Percentiles rank a stretch among this genome's conserved stretches.
These are phyloP conservation scores for Betta splendens DNA, from an alignment of 2,797 vertebrate genomes.

Conservation along the genomic window DNA sequence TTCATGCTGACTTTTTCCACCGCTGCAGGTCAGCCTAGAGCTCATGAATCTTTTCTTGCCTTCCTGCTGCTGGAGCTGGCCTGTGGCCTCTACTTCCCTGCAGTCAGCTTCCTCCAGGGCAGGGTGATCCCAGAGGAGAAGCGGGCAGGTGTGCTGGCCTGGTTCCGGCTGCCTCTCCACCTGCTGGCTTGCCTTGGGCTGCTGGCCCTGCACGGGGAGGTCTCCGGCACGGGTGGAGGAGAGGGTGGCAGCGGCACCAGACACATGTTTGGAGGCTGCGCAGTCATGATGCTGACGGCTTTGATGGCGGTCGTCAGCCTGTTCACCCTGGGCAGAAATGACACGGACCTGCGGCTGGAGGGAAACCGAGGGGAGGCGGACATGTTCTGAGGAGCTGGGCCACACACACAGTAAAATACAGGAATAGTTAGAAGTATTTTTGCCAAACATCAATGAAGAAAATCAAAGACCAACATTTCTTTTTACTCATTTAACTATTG, in stretches of 20 bases:
- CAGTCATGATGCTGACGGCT: conserved; percentile 87
- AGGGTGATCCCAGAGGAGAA: conserved; percentile 91
- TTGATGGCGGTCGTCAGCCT: conserved; percentile 89
- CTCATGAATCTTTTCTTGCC: conserved; percentile 89
- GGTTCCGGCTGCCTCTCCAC: conserved; percentile 91
- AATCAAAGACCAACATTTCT: conserved; percentile 6
- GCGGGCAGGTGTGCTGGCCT: conserved; percentile 85
- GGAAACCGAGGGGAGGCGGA: conserved; percentile 75
- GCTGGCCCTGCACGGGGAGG: conserved; percentile 88
- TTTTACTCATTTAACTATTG: conserved; percentile 15
- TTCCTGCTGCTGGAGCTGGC: conserved; percentile 91
- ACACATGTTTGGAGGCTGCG: conserved; percentile 91
- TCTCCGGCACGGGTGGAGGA: conserved; percentile 88
- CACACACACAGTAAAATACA: conserved; percentile 4
- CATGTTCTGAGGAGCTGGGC: conserved; percentile 41
- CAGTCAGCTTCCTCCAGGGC: conserved; percentile 90
- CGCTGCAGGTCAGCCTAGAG: conserved; percentile 86
- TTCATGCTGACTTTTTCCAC: conserved; percentile 95
- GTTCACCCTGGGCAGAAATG: conserved; percentile 87
- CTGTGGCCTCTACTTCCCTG: conserved; percentile 92
- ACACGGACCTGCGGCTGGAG: conserved; percentile 86
- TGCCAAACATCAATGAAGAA: conserved; percentile 40
- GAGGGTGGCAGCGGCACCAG: conserved; percentile 87
- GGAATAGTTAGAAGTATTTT: conserved; percentile 24
- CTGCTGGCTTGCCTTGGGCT: conserved; percentile 90